Conservation (phyloP, 2,797 vertebrate genomes). For the Myotis vivesi region DNA sequence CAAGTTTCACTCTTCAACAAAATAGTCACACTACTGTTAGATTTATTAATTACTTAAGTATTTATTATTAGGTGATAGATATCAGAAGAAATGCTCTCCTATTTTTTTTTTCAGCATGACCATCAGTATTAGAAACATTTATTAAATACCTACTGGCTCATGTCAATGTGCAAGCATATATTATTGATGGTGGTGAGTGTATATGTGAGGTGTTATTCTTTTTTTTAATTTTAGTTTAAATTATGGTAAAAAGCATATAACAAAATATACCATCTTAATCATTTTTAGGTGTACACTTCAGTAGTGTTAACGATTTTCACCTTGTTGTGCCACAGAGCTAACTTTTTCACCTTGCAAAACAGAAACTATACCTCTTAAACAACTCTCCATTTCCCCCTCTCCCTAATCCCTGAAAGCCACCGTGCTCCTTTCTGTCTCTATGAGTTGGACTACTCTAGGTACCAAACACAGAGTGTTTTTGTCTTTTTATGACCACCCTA, state of each 20-base stretch:
- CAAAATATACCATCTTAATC: neutral
- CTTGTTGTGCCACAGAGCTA: neutral
- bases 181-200: neutral
- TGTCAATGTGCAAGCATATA: neutral
- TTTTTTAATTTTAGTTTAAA: constrained; percentile 18
- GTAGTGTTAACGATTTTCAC: neutral
- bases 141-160: neutral
- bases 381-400: neutral
- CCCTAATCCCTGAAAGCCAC: neutral
- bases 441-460: neutral
- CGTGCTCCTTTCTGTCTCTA: neutral
- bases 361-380: neutral
- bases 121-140: neutral
- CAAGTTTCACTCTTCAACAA: neutral
- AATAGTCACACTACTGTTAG: neutral
- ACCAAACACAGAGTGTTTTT: neutral
- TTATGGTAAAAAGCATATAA: neutral
- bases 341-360: neutral
- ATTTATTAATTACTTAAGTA: neutral
- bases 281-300: neutral
- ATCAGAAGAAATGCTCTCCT: neutral
- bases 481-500: neutral
- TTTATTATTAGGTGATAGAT: neutral
- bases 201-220: neutral
- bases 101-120: neutral